These are phyloP conservation scores for Corythornis vintsioides DNA, from an alignment of 2,113 vertebrate genomes.

Conservation along the genomic window DNA sequence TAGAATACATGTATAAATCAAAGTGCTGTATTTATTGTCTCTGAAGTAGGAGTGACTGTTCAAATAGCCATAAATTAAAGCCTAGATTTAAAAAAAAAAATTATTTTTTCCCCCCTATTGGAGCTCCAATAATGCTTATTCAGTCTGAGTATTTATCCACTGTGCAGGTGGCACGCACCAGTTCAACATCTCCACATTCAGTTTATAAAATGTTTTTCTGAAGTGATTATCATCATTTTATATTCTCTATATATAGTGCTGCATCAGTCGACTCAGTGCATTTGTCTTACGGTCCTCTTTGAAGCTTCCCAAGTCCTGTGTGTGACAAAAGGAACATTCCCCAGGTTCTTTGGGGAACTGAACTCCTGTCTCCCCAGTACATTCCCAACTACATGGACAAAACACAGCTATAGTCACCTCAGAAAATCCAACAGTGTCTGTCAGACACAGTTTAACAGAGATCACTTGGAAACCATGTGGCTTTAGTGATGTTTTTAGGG, in stretches of 20 bases:
- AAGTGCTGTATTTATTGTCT: conserved; percentile 43
- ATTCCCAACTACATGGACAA: not conserved
- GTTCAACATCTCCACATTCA: not conserved
- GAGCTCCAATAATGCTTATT: not conserved
- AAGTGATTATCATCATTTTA: not conserved
- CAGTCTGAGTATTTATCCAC: not conserved
- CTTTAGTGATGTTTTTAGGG: not conserved
- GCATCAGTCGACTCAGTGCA: rapidly evolving
- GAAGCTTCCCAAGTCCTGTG: not conserved
- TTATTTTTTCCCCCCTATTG: not conserved
- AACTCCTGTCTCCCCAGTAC: not conserved
- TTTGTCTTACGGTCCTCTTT: not conserved
- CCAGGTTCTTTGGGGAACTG: not conserved
- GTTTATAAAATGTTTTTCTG: not conserved
- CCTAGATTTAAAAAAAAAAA: not conserved
- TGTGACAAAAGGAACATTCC: not conserved
- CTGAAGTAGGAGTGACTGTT: not conserved
- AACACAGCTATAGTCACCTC: not conserved
- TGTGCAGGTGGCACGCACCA: not conserved
- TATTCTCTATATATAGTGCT: not conserved
- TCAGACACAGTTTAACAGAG: not conserved
- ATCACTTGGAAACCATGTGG: not conserved
- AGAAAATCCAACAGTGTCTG: not conserved
- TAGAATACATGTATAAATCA: conserved; percentile 29
- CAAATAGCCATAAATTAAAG: conserved; percentile 15